These are phyloP conservation scores for Calonectris borealis DNA, from an alignment of 2,113 vertebrate genomes.

Conservation along the genomic window DNA sequence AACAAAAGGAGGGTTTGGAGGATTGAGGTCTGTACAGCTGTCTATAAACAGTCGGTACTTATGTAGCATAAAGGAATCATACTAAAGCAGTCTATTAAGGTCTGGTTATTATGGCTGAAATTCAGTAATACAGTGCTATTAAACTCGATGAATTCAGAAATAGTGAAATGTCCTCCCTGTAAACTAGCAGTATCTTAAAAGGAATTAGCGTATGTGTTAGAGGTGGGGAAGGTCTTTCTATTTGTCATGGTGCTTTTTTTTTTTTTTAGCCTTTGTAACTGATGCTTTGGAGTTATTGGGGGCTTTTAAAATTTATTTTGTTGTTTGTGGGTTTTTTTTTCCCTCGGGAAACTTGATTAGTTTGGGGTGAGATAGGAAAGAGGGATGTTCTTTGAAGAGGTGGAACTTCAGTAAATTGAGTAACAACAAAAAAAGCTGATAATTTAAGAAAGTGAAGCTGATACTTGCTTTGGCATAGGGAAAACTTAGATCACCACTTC, in stretches of 20 bases:
- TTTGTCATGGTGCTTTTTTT: neutral
- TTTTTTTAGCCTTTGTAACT: neutral
- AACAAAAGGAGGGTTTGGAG: neutral
- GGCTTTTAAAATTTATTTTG: neutral
- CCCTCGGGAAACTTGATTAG: neutral
- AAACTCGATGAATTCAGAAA: neutral
- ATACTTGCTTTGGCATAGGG: neutral
- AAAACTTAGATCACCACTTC: neutral
- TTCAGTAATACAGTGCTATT: neutral
- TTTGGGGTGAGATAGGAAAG: neutral
- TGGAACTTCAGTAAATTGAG: rapidly evolving
- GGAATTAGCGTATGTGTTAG: neutral
- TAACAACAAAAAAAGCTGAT: neutral
- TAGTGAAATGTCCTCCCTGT: rapidly evolving
- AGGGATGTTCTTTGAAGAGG: neutral
- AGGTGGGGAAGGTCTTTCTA: neutral
- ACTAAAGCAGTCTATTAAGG: neutral
- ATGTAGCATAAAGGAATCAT: neutral
- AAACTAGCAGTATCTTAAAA: neutral
- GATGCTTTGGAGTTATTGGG: neutral
- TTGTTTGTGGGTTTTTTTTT: neutral
- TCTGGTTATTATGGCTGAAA: neutral
- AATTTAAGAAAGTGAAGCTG: neutral
- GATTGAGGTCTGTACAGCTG: neutral
- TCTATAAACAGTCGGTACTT: neutral